Evolutionary conservation across 2,888 invertebrate genomes (phyloP), one percentile per base, ranked within the genome.

Genomic region (Brachypterus glaber): DNA sequence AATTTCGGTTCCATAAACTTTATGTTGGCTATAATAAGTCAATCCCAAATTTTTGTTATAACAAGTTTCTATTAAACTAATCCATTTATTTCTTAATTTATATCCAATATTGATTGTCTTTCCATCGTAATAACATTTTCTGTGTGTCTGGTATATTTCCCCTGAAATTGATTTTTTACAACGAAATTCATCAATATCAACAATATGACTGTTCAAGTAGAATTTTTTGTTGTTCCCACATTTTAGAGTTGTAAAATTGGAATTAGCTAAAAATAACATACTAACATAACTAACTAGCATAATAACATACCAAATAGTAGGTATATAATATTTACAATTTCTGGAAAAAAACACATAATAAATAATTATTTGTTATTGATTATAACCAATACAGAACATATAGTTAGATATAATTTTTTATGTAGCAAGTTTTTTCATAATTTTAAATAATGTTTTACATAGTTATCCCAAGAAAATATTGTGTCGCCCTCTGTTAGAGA

Each of bases 1-100:
- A 13, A 65, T 58, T 14, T 61, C 54, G 14, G 52, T 49, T 29
- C 68, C 68, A 48, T 63, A 55, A 13, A 69, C 36, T 1, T 40
- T 43, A 48, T 66, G 64, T 12, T 55, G 51, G 1, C 64, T 50
- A 41, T 64, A 68, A 8, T 64, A 42, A 4, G 62, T 53, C 11
- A 50, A 50, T 32, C 62, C 66, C 7, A 48, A 55, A 16, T 43
- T 18, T 16, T 45, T 50, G 39, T 64, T 53, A 37, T 63, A 64
- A 36, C 67, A 68, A 1, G 60, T 52, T 43, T 55, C 46, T 31
- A 65, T 58, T 38, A 63, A 39, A 12, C 50, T 51, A 14, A 58
- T 35, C 46, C 58, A 59, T 9, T 52, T 40, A 14, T 40, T 43
- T 12, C 27, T 47, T 3, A 57, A 37, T 29, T 46, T 43, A 42